Evolutionary conservation across 2,113 vertebrate genomes (phyloP).

Genomic region (Notarius lentiginosus): DNA sequence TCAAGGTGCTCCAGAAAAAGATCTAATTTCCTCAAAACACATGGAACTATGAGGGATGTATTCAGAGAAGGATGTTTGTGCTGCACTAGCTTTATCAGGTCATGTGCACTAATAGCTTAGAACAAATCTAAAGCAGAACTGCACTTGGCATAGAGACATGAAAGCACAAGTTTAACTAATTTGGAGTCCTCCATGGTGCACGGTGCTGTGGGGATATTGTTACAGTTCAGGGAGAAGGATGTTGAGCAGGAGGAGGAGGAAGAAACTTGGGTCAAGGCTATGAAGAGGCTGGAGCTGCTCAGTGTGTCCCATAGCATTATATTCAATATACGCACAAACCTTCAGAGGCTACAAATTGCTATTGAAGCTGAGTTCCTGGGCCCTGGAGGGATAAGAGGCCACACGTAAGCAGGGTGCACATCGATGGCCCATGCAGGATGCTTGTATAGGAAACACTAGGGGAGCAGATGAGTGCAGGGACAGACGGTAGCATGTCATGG

Average conservation of each 20-base stretch:
- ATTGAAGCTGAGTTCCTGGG: slow-evolving; percentile 21
- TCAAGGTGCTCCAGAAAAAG: slow-evolving; percentile 55
- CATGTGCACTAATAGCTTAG: slow-evolving; percentile 60
- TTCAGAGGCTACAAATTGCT: slow-evolving; percentile 16
- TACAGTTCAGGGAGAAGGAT: slow-evolving; percentile 48
- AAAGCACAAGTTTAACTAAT: slow-evolving; percentile 57
- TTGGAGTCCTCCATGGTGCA: slow-evolving; percentile 49
- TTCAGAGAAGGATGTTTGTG: slow-evolving; percentile 66
- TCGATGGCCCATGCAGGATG: slow-evolving; percentile 47
- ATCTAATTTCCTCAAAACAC: slow-evolving; percentile 64
- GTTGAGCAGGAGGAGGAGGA: slow-evolving; percentile 42
- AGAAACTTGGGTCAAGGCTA: slow-evolving; percentile 47
- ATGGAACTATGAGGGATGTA: slow-evolving; percentile 61
- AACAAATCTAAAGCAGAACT: slow-evolving; percentile 72
- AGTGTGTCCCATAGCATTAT: slow-evolving; percentile 36
- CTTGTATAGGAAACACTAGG: slow-evolving; percentile 33
- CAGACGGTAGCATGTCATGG: slow-evolving; percentile 58
- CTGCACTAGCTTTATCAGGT: slow-evolving; percentile 64
- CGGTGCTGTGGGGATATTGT: slow-evolving; percentile 48
- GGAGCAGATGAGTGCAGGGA: slow-evolving; percentile 38
- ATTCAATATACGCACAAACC: slow-evolving; percentile 24
- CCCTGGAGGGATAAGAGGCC: slow-evolving; percentile 29
- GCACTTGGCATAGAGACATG: slow-evolving; percentile 55
- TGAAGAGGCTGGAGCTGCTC: slow-evolving; percentile 36
- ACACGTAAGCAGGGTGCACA: slow-evolving; percentile 35